Conservation (phyloP, 53 echinoderm and acorn worm genomes). For the Patiria pectinifera region DNA sequence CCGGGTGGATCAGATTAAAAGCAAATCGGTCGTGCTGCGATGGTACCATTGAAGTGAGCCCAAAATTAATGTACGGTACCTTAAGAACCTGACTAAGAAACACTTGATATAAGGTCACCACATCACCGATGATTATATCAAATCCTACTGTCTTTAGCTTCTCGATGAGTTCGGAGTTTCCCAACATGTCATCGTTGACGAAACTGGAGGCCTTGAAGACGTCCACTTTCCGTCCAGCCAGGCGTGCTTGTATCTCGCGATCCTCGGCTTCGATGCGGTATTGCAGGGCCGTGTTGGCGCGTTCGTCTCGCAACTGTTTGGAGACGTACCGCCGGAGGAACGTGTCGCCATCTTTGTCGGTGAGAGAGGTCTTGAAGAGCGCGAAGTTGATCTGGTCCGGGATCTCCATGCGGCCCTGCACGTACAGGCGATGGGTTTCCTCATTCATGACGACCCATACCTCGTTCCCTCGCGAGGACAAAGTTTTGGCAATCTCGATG, state of each 20-base stretch:
- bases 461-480: slow-evolving; percentile 16
- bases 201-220: slow-evolving; percentile 12
- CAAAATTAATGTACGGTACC: slow-evolving; percentile 35
- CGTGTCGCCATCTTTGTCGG: background rate
- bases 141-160: slow-evolving; percentile 31
- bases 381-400: background rate
- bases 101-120: slow-evolving; percentile 6
- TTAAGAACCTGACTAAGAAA: slow-evolving; percentile 35
- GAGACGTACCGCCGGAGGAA: slow-evolving; percentile 19
- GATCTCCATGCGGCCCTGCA: background rate
- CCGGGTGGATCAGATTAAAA: slow-evolving; percentile 34
- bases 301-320: slow-evolving; percentile 10
- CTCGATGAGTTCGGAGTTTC: background rate
- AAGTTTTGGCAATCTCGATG: background rate
- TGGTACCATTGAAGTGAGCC: slow-evolving; percentile 17
- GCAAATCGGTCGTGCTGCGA: slow-evolving; percentile 46
- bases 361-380: background rate
- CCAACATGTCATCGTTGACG: slow-evolving; percentile 24
- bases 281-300: slow-evolving; percentile 49
- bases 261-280: slow-evolving; percentile 34
- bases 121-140: slow-evolving; percentile 51
- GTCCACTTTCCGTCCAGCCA: background rate
- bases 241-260: background rate
- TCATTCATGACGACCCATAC: slow-evolving; percentile 48
- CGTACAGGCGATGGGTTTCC: background rate